Evolutionary conservation across 1,140 invertebrate genomes (phyloP), one percentile per base, ranked within the genome.

Genomic region (Danaus plexippus): DNA sequence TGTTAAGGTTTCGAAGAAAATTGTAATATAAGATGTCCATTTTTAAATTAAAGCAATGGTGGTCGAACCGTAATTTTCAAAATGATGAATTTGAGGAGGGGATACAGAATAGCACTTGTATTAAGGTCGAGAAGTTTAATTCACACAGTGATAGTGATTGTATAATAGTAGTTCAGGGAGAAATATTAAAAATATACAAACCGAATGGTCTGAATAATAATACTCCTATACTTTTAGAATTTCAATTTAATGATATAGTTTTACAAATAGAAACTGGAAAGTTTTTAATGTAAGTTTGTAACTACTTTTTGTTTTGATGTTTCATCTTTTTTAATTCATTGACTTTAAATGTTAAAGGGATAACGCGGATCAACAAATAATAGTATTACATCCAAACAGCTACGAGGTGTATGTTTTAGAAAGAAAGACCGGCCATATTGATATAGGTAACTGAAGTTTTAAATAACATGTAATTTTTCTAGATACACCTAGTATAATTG

Each of bases 11-110:
- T 32, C 5, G 2, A 0, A 32, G 7, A 9, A 53, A 12, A 50
- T 51, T 51, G 5, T 11, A 18, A 5, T 13, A 12, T 10, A 41
- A 46, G 49, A 75, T 80, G 79, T 78, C 79, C 9, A 57, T 87
- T 63, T 87, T 86, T 63, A 86, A 86, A 80, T 59, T 77, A 18
- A 85, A 82, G 54, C 62, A 74, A 45, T 86, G 77, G 74, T 86
- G 83, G 83, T 82, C 80, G 8, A 87, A 82, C 47, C 59, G 73
- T 22, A 75, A 69, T 59, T 55, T 69, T 18, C 67, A 73, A 69
- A 77, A 63, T 50, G 71, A 69, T 44, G 52, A 64, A 41, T 18
- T 53, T 10, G 49, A 54, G 43, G 55, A 64, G 9, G 78, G 77
- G 15, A 57, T 63, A 32, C 75, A 82, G 68, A 78, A 72, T 61